Evolutionary conservation across 1,140 invertebrate genomes (phyloP).

Genomic region (Dolichoris vasculosae): DNA sequence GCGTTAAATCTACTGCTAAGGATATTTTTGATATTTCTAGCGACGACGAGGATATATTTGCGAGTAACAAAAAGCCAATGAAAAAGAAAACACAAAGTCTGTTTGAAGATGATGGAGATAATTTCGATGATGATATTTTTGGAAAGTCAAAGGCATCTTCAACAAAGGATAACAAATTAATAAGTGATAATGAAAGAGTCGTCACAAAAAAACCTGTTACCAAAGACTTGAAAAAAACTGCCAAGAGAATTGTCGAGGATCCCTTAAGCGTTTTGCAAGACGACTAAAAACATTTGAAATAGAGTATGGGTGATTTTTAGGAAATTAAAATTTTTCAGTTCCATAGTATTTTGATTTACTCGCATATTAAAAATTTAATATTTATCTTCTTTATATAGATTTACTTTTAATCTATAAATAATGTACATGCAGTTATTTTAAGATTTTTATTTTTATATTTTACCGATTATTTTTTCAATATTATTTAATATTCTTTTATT

Average conservation of each 20-base stretch:
- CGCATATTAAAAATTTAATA: neutral
- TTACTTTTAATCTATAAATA: neutral
- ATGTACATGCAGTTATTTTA: neutral
- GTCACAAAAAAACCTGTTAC: slow-evolving; percentile 64
- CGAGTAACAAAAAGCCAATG: slow-evolving; percentile 55
- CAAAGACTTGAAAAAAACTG: slow-evolving; percentile 70
- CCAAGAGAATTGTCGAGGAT: slow-evolving; percentile 68
- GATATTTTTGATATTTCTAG: slow-evolving; percentile 69
- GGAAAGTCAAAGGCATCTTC: slow-evolving; percentile 52
- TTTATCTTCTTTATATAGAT: neutral
- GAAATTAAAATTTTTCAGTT: neutral
- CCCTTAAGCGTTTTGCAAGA: slow-evolving; percentile 68
- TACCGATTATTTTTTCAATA: neutral
- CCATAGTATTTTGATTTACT: neutral
- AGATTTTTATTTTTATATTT: neutral
- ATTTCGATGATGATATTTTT: slow-evolving; percentile 62
- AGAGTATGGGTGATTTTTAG: slow-evolving; percentile 36
- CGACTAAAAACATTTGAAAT: slow-evolving; percentile 57
- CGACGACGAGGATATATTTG: slow-evolving; percentile 68
- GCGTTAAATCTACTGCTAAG: slow-evolving; percentile 60
- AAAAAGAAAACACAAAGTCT: slow-evolving; percentile 52
- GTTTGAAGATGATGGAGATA: slow-evolving; percentile 60
- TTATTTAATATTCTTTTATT: neutral
- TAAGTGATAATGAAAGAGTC: slow-evolving; percentile 35
- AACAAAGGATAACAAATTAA: slow-evolving; percentile 28